These are phyloP conservation scores for Drosophila pseudoananassae DNA, from an alignment of 1,140 invertebrate species.

Conservation along the genomic window DNA sequence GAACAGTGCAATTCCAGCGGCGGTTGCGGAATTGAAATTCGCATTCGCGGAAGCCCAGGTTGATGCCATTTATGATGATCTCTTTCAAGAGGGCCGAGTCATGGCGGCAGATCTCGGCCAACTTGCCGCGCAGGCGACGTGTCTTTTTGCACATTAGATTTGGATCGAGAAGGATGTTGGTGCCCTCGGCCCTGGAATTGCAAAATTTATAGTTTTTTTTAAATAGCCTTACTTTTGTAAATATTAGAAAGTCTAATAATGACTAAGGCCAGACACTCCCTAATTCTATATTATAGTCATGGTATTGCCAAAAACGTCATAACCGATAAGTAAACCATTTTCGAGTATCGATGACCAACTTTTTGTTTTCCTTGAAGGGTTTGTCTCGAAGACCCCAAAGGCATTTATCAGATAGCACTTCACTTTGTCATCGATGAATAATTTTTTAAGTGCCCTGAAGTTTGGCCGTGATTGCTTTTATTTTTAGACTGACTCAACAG, in stretches of 20 bases:
- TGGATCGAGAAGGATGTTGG: conserved; percentile 94
- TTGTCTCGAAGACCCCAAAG: conserved; percentile 29
- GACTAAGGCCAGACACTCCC: conserved; percentile 23
- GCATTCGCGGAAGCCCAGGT: conserved; percentile 92
- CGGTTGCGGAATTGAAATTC: conserved; percentile 93
- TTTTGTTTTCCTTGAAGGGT: conserved; percentile 28
- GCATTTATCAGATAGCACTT: conserved; percentile 21
- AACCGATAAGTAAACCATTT: conserved; percentile 22
- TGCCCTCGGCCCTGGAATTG: conserved; percentile 89
- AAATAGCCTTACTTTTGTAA: too few relatives aligned
- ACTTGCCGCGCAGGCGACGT: conserved; percentile 89
- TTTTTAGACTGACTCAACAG: conserved; percentile 39
- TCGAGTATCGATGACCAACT: conserved; percentile 26
- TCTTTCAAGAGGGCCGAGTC: conserved; percentile 89
- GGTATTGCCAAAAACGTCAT: conserved; percentile 8
- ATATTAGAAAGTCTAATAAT: too few relatives aligned
- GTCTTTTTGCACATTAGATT: conserved; percentile 93
- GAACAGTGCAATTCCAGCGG: conserved; percentile 93
- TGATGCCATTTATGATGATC: conserved; percentile 90
- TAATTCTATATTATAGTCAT: neutral
- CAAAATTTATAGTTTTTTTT: too few relatives aligned
- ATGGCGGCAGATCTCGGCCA: conserved; percentile 90
- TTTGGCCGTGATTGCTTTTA: conserved; percentile 21
- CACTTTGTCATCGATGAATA: conserved; percentile 46
- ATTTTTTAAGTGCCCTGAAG: conserved; percentile 42